Evolutionary conservation across 1,140 invertebrate species (phyloP).

Genomic region (Scaptomyza hsui): DNA sequence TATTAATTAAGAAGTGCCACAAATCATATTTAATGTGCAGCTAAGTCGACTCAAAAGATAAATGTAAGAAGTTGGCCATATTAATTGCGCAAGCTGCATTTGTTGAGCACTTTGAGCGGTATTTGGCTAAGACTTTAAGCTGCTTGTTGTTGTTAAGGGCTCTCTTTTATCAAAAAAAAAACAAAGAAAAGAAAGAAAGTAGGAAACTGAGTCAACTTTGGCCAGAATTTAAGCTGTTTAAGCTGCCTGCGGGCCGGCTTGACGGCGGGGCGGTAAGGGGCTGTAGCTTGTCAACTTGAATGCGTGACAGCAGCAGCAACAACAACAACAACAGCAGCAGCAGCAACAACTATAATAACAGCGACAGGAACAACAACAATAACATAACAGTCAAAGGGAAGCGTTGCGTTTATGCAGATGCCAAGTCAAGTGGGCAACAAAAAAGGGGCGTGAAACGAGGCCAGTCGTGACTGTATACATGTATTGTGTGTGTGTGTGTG

Average conservation of each 20-base stretch:
- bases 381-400: constrained; percentile 37
- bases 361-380: constrained; percentile 19
- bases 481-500: constrained; percentile 9
- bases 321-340: constrained; percentile 17
- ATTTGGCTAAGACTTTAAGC: constrained; percentile 34
- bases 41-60: constrained; percentile 7
- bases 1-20: constrained; percentile 6
- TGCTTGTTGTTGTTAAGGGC: constrained; percentile 20
- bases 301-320: constrained; percentile 49
- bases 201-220: no score
- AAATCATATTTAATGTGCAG: constrained; percentile 5
- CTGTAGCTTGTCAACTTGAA: constrained; percentile 34
- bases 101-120: constrained; percentile 6
- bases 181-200: no score
- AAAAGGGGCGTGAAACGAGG: background rate
- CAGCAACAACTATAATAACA: constrained; percentile 20
- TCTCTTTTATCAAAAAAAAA: constrained; percentile 14
- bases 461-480: background rate
- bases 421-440: constrained; percentile 66
- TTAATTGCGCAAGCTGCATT: constrained; percentile 21
- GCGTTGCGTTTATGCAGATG: constrained; percentile 75
- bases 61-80: constrained; percentile 10
- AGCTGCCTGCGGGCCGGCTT: constrained; percentile 34
- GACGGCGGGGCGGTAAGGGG: background rate
- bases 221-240: constrained; percentile 37